These are phyloP conservation scores for Agrochola macilenta DNA, from an alignment of 2,888 invertebrate species.

Conservation along the genomic window DNA sequence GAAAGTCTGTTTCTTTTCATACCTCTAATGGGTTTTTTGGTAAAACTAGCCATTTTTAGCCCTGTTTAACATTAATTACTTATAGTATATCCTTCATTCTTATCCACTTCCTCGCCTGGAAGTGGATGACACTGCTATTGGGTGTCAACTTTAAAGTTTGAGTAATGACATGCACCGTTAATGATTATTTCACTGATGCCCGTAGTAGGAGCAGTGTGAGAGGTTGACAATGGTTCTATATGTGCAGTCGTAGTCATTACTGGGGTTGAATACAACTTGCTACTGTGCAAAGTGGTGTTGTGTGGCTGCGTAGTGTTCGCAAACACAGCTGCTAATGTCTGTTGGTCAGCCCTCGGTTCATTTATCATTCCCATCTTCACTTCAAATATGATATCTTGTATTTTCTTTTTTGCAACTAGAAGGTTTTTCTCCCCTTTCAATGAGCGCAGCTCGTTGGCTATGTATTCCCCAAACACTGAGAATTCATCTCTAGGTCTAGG, in stretches of 20 bases:
- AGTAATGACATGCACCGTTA: conserved; percentile 83
- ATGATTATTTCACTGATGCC: conserved; percentile 86
- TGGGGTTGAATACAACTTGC: conserved; percentile 80
- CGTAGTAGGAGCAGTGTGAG: conserved; percentile 80
- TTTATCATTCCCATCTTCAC: conserved; percentile 91
- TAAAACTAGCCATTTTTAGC: background rate
- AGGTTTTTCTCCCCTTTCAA: conserved; percentile 90
- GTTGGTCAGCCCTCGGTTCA: conserved; percentile 78
- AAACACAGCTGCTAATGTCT: conserved; percentile 76
- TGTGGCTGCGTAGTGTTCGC: conserved; percentile 72
- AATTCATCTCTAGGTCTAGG: conserved; percentile 87
- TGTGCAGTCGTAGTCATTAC: conserved; percentile 79
- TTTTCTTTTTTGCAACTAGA: conserved; percentile 90
- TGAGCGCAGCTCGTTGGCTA: conserved; percentile 91
- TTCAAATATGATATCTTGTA: conserved; percentile 91
- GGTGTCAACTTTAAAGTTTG: conserved; percentile 86
- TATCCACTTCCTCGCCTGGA: conserved; percentile 83
- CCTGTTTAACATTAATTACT: conserved; percentile 57
- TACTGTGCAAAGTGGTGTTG: conserved; percentile 74
- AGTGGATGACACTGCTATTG: conserved; percentile 87
- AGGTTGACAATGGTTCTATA: conserved; percentile 78
- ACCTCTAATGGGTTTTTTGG: background rate
- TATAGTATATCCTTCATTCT: conserved; percentile 73
- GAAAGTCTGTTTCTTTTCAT: too few relatives aligned
- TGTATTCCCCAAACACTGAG: conserved; percentile 91